A percentile compares a stretch with the other conserved stretches of the same genome.
phyloP scores from a whole-genome alignment of 2,113 vertebrate genomes.

The Mesitornis unicolor region DNA sequence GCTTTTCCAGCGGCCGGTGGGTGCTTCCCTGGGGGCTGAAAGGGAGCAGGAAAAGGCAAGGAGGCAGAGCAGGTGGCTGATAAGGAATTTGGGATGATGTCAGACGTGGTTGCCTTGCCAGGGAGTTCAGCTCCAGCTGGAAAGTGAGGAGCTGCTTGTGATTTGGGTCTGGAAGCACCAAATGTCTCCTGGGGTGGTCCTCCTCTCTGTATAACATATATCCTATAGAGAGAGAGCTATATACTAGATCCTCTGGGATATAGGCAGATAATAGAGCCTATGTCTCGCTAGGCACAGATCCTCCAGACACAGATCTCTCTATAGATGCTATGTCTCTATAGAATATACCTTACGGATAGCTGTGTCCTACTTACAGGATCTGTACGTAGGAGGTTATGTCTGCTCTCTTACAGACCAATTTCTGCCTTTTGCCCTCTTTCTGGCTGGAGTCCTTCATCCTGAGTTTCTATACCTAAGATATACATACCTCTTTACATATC shows the following conservation, averaged over 20 bases:
- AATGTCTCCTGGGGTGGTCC: not conserved
- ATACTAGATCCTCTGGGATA: not conserved
- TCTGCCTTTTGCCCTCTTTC: not conserved
- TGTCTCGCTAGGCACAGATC: not conserved
- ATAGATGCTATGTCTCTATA: not conserved
- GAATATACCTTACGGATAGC: not conserved
- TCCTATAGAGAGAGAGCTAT: not conserved
- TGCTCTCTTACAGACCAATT: not conserved
- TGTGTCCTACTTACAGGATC: not conserved
- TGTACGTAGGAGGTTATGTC: not conserved
- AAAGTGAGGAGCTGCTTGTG: not conserved
- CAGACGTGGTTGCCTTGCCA: not conserved
- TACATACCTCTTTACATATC: not conserved
- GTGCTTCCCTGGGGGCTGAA: not conserved
- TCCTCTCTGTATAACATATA: not conserved
- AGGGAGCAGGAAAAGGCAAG: not conserved
- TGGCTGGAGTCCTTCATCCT: not conserved
- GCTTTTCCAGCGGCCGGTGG: not conserved
- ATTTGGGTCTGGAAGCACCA: slow-evolving; percentile 7
- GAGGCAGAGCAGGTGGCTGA: slow-evolving; percentile 27
- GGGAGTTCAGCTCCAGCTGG: slow-evolving; percentile 37
- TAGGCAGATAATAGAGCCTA: not conserved
- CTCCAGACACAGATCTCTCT: not conserved
- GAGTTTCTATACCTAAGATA: not conserved
- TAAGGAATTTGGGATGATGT: slow-evolving; percentile 49